Evolutionary conservation across 2,113 vertebrate genomes (phyloP), one percentile per base, ranked within the genome.

Genomic region (Ceyx margarethae): DNA sequence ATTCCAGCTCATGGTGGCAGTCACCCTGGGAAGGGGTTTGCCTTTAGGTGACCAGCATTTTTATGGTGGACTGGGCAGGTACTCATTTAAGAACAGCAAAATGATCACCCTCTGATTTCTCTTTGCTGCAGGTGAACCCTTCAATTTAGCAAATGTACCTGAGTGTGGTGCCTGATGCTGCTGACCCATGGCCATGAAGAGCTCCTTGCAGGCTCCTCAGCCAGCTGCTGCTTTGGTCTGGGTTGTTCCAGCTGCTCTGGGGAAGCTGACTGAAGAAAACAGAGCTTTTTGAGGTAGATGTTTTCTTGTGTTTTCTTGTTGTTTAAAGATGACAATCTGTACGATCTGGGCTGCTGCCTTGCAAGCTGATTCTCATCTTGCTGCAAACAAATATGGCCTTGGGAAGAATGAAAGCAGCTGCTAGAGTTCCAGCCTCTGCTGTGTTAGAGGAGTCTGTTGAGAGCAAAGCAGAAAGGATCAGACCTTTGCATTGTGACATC

Each of bases 181-280:
- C 37, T 37, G 37, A 11, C 37, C 37, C 62, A 33, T 31, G 54
- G 67, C 60, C 71, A 90, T 87, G 68, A 91, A 91, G 54, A 74
- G 69, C 40, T 93, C 88, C 94, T 91, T 81, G 87, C 75, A 94
- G 35, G 61, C 58, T 96, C 81, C 85, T 94, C 91, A 95, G 74
- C 67, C 54, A 50, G 42, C 57, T 95, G 51, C 78, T 95, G 89
- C 96, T 95, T 94, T 92, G 81, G 86, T 10, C 37, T 37, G 10
- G 37, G 37, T 37, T 37, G 37, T 10, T 37, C 37, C 37, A 37
- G 37, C 37, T 37, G 37, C 37, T 37, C 77, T 48, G 54, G 45
- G 62, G 79, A 85, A 86, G 81, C 48, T 10, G 43, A 60, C 79
- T 91, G 84, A 72, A 96, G 89, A 73, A 91, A 87, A 37, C 66